These are phyloP conservation scores for Centrocercus urophasianus DNA, from an alignment of 2,113 vertebrate genomes.

Conservation along the genomic window DNA sequence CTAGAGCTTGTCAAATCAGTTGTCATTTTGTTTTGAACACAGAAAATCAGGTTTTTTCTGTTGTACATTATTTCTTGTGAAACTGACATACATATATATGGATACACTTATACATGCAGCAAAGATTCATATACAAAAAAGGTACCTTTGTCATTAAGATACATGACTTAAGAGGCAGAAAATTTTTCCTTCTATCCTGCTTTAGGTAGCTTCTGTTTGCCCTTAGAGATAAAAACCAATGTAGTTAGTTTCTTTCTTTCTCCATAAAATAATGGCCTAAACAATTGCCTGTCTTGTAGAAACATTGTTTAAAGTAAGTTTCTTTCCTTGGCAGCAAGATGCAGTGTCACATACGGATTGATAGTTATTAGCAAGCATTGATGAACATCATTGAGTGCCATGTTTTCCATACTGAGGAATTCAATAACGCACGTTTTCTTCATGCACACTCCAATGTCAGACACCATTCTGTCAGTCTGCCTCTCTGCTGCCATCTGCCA, in stretches of 20 bases:
- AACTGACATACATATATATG: neutral
- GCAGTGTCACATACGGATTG: neutral
- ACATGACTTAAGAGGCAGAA: neutral
- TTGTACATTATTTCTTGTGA: neutral
- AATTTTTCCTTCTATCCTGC: neutral
- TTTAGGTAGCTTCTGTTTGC: neutral
- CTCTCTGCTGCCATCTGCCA: no score
- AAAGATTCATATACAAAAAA: neutral
- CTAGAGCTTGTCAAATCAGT: neutral
- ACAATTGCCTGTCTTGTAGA: neutral
- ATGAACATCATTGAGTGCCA: no score
- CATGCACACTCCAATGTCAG: no score
- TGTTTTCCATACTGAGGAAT: no score
- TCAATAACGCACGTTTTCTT: no score
- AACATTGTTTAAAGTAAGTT: neutral
- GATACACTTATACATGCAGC: neutral
- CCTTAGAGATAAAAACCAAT: neutral
- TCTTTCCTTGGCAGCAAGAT: slow-evolving; percentile 17
- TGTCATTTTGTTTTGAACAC: neutral
- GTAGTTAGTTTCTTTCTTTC: neutral
- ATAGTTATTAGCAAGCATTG: neutral
- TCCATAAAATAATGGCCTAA: neutral
- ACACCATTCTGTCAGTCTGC: no score
- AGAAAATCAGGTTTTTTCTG: neutral
- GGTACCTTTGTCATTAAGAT: neutral